Evolutionary conservation across 2,113 vertebrate genomes (phyloP).

Genomic region (Gobius niger): DNA sequence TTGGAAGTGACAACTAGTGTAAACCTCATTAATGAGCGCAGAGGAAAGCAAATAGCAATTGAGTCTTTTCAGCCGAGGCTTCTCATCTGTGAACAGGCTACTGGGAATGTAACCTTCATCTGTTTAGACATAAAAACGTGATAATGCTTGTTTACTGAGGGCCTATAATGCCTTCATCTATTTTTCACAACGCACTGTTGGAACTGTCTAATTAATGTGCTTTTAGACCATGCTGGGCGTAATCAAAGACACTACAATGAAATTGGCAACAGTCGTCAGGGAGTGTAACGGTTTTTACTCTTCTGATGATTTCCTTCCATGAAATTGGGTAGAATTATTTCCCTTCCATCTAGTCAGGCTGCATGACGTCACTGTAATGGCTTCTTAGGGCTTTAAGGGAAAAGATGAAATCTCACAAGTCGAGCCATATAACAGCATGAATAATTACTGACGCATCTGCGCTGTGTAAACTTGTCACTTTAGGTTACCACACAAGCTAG

Average conservation of each 20-base stretch:
- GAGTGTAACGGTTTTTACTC: neutral
- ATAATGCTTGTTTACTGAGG: neutral
- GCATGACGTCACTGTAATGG: neutral
- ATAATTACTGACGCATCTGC: too few species aligned
- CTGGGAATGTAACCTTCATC: neutral
- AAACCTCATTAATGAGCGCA: too few species aligned
- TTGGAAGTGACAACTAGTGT: neutral
- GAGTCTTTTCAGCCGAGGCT: neutral
- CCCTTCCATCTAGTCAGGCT: neutral
- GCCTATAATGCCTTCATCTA: slow-evolving; percentile 14
- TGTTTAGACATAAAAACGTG: neutral
- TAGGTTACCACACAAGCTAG: too few species aligned
- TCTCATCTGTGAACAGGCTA: too few species aligned
- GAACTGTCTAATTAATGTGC: slow-evolving; percentile 22
- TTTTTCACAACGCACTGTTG: slow-evolving; percentile 18
- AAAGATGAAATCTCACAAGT: too few species aligned
- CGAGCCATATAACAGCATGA: too few species aligned
- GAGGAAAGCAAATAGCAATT: neutral
- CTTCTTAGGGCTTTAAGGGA: neutral
- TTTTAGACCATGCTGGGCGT: neutral
- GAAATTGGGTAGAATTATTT: neutral
- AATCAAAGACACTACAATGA: slow-evolving; percentile 3
- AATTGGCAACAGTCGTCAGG: slow-evolving; percentile 2
- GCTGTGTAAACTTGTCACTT: too few species aligned
- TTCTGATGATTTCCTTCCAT: neutral